phyloP scores from a whole-genome alignment of 2,113 vertebrate genomes.

The Nannobrachium achirus region DNA sequence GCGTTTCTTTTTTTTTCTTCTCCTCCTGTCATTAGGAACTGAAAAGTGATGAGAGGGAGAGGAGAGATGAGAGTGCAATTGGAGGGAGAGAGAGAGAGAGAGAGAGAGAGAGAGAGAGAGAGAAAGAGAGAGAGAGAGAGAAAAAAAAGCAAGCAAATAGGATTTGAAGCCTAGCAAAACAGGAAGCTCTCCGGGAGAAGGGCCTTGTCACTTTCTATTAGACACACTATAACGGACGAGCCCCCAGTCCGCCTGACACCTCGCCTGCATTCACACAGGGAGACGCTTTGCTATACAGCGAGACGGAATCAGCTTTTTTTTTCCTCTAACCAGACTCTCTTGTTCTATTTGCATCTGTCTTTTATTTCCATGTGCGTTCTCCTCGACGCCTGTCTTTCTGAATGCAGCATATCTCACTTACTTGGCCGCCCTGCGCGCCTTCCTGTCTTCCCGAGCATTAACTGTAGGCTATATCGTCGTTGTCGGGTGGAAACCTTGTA shows the following conservation, averaged over 20 bases:
- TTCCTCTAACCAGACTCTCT: too few relatives aligned
- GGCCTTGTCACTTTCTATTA: constrained; percentile 65
- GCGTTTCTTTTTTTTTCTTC: background rate
- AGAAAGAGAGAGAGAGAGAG: background rate
- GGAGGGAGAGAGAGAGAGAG: background rate
- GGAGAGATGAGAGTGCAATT: background rate
- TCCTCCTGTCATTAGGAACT: background rate
- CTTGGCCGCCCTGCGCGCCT: too few relatives aligned
- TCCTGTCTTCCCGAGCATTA: too few relatives aligned
- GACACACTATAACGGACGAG: constrained; percentile 30
- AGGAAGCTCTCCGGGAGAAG: constrained; percentile 50
- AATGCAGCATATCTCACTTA: too few relatives aligned
- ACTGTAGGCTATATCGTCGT: too few relatives aligned
- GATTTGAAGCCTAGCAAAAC: constrained; percentile 61
- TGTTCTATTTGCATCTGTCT: too few relatives aligned
- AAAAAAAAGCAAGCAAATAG: constrained; percentile 34
- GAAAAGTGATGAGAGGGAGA: constrained; percentile 9
- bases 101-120: background rate
- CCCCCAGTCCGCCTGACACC: constrained; percentile 20
- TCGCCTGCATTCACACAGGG: constrained; percentile 18
- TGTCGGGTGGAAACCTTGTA: too few relatives aligned
- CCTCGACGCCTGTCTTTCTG: too few relatives aligned
- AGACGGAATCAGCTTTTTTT: background rate
- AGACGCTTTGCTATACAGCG: constrained; percentile 10
- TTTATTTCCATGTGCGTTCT: too few relatives aligned